Evolutionary conservation across 2,113 vertebrate genomes (phyloP).

Genomic region (Octodon degus): DNA sequence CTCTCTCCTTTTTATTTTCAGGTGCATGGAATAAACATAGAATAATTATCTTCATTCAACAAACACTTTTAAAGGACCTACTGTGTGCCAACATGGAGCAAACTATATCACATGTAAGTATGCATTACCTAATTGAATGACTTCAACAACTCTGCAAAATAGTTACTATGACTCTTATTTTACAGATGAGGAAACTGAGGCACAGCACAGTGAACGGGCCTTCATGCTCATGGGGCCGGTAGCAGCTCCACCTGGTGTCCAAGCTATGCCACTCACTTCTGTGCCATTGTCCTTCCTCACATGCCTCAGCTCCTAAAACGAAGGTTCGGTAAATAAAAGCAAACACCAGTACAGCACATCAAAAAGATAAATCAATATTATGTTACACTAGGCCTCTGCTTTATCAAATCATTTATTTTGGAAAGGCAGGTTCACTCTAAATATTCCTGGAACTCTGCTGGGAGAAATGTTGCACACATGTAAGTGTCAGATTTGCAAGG

Average conservation of each 20-base stretch:
- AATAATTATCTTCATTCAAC: neutral
- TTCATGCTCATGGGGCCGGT: neutral
- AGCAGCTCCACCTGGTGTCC: neutral
- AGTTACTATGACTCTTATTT: neutral
- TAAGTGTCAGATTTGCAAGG: conserved; percentile 54
- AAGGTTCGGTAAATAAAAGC: neutral
- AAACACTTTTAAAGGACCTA: conserved; percentile 17
- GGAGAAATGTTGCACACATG: neutral
- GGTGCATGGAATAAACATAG: neutral
- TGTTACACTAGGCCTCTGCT: neutral
- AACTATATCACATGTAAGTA: neutral
- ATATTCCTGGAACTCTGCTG: conserved; percentile 2
- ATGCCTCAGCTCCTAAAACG: neutral
- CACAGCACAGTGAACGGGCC: neutral
- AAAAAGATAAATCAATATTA: conserved; percentile 8
- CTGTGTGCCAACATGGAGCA: neutral
- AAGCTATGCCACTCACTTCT: neutral
- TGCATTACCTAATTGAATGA: neutral
- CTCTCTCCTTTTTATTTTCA: conserved; percentile 23
- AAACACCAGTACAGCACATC: neutral
- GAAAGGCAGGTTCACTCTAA: conserved; percentile 10
- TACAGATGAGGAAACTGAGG: conserved; percentile 20
- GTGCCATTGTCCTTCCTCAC: neutral
- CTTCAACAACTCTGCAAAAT: neutral
- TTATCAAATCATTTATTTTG: conserved; percentile 5